Conservation (phyloP, 2,113 vertebrate species). For the Planiliza haematocheilus region DNA sequence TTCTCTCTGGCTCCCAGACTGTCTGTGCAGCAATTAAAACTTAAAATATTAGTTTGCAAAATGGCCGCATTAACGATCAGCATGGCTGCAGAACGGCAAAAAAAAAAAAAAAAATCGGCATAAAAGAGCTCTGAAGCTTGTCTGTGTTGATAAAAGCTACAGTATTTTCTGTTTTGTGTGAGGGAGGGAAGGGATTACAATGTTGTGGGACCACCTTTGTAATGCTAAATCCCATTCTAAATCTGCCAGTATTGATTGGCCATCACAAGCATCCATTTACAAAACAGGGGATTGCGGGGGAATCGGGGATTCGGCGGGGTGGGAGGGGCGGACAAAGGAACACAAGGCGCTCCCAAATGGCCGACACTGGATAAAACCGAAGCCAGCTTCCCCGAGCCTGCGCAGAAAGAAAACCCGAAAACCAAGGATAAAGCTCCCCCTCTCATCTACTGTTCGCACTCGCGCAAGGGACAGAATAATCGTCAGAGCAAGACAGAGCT, state of each 20-base stretch:
- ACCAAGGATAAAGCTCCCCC: slow-evolving; percentile 47
- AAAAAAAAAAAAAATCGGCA: slow-evolving; percentile 5
- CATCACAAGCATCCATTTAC: slow-evolving; percentile 73
- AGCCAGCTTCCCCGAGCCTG: slow-evolving; percentile 57
- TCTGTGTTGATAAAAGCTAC: slow-evolving; percentile 58
- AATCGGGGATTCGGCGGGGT: slow-evolving; percentile 32
- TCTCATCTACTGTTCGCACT: slow-evolving; percentile 56
- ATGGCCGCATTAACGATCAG: slow-evolving; percentile 57
- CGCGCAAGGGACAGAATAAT: slow-evolving; percentile 46
- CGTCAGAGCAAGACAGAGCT: slow-evolving; percentile 52
- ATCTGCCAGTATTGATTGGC: slow-evolving; percentile 81
- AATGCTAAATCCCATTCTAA: slow-evolving; percentile 79
- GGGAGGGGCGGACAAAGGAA: slow-evolving; percentile 36
- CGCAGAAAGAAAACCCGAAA: slow-evolving; percentile 36
- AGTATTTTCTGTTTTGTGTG: slow-evolving; percentile 57
- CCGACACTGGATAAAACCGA: slow-evolving; percentile 64
- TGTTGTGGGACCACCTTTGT: slow-evolving; percentile 79
- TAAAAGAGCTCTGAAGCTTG: slow-evolving; percentile 47
- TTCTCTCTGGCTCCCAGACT: slow-evolving; percentile 32
- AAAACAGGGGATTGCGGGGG: slow-evolving; percentile 63
- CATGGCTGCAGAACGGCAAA: slow-evolving; percentile 7
- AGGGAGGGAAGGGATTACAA: slow-evolving; percentile 71
- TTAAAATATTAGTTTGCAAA: slow-evolving; percentile 74
- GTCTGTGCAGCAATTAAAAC: slow-evolving; percentile 70
- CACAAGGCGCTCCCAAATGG: slow-evolving; percentile 68